Conservation (phyloP, 1,140 invertebrate species). For the Ostrea denselamellosa region DNA sequence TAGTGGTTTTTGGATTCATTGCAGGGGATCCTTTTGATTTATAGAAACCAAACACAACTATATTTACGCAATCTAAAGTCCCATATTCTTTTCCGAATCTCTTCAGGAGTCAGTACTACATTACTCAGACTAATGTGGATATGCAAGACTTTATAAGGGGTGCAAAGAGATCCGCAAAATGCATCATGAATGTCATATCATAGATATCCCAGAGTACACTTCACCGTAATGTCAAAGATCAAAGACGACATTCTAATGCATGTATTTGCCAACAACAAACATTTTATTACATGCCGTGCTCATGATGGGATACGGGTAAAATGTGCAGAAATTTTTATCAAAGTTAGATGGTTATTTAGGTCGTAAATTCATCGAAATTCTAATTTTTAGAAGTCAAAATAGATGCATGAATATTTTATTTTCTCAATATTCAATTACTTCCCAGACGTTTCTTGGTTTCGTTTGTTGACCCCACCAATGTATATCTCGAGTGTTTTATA, state of each 20-base stretch:
- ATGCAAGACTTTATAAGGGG: constrained; percentile 4
- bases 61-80: constrained; percentile 30
- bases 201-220: constrained; percentile 35
- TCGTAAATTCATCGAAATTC: constrained; percentile 15
- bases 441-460: constrained; percentile 6
- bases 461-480: not conserved
- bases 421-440: constrained; percentile 31
- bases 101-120: not conserved
- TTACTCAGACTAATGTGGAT: not conserved
- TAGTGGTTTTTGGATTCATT: not conserved
- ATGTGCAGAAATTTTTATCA: constrained; percentile 36
- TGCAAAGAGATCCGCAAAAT: not conserved
- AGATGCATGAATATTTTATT: constrained; percentile 25
- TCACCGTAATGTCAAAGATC: constrained; percentile 28
- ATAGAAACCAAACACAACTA: not conserved
- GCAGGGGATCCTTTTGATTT: not conserved
- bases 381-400: constrained; percentile 36
- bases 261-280: constrained; percentile 20
- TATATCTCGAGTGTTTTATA: constrained; percentile 1
- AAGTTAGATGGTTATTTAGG: constrained; percentile 20
- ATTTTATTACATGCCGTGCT: not conserved
- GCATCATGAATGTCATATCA: constrained; percentile 21
- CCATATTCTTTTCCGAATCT: not conserved
- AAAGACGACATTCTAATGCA: constrained; percentile 35
- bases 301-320: constrained; percentile 25